Conservation (phyloP, 2,113 vertebrate species). For the Nothocercus julius region DNA sequence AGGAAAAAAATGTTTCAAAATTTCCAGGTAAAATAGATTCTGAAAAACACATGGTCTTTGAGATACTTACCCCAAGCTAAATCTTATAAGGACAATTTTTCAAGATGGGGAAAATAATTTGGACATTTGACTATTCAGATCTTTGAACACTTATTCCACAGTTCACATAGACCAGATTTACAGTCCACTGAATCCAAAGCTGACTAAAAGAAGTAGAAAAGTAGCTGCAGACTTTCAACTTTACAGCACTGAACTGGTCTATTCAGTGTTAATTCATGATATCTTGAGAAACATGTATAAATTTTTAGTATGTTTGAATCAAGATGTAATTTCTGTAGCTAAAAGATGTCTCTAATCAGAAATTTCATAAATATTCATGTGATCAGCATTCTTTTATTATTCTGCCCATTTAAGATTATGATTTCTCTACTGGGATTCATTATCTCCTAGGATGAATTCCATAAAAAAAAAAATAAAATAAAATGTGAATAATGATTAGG, state of each 20-base stretch:
- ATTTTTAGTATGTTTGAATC: neutral
- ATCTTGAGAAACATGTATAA: neutral
- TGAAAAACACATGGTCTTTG: neutral
- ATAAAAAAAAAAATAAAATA: neutral
- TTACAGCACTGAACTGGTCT: neutral
- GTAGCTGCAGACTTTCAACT: neutral
- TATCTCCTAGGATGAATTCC: neutral
- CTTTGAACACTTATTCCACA: neutral
- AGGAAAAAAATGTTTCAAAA: neutral
- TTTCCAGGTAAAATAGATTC: neutral
- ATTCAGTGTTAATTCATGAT: neutral
- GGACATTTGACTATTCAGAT: neutral
- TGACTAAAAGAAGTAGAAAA: neutral
- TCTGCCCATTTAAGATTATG: constrained; percentile 1
- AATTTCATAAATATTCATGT: neutral
- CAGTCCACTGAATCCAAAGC: neutral
- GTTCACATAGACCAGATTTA: neutral
- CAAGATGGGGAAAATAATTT: neutral
- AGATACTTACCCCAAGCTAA: neutral
- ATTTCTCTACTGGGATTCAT: neutral
- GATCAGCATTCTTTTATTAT: neutral
- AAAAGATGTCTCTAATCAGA: neutral
- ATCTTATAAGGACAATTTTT: neutral
- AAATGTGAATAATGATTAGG: accelerated
- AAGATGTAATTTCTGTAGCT: neutral